Base-by-base conservation (phyloP, 2,888 invertebrate genomes). In the Nomada ferruginata region DNA sequence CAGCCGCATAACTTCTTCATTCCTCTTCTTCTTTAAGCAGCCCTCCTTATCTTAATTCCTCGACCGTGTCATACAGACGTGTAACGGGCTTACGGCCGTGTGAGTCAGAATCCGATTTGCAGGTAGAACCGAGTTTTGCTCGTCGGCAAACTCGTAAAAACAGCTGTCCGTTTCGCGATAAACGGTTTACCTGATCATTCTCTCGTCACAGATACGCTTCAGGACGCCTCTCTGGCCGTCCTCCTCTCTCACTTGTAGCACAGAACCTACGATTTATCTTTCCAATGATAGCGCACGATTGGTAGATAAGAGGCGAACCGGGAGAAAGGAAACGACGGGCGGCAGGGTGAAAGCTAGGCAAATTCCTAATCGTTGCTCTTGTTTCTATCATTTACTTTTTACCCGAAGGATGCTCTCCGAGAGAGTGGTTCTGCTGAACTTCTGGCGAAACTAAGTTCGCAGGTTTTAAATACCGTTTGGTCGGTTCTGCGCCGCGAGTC, bases 331-430 rank as follows among this genome's bases (percentile, higher is more conserved):
- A 78, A 78, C 74, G 63, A 53, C 64, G 60, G 10, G 60, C 55
- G 50, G 18, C 57, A 53, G 42, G 66, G 88, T 82, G 87, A 87
- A 87, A 87, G 86, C 80, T 82, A 68, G 72, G 75, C 69, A 64
- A 82, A 82, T 83, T 75, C 72, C 60, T 66, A 20, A 26, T 23
- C n/a, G 26, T 20, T 61, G 47, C 60, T 81, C 65, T 77, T 57
- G 73, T 63, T 65, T 57, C 52, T 50, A 29, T 61, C 50, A 60
- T 78, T 70, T 42, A 63, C 57, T 79, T 83, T 81, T 83, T 52
- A n/a, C 50, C 55, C 50, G 63, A 53, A 50, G 26, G 57, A 76
- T 68, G 36, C 36, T 79, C 50, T 11, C 15, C 26, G 52, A n/a
- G 11, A 15, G 20, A 2, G 15, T 4, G 2, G 18, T 1, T 36